Evolutionary conservation across 2,113 vertebrate species (phyloP).

Genomic region (Atlantisia rogersi): DNA sequence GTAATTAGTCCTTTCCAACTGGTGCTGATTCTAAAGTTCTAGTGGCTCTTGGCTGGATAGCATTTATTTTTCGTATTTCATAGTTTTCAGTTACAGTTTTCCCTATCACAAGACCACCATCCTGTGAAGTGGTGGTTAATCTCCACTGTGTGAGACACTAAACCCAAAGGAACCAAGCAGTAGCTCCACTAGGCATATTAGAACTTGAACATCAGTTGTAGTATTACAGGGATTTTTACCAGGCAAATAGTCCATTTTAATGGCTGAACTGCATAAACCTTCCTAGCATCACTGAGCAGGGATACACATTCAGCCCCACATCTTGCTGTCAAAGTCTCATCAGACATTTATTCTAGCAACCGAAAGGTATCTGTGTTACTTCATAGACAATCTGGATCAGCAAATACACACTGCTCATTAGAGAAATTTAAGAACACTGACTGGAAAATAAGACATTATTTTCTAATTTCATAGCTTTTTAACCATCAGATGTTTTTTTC

Average conservation of each 20-base stretch:
- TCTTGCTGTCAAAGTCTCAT: neutral
- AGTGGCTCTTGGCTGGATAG: neutral
- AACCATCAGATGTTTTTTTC: neutral
- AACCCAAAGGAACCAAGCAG: neutral
- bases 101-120: neutral
- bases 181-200: neutral
- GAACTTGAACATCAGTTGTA: neutral
- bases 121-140: neutral
- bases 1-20: neutral
- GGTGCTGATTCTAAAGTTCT: neutral
- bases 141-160: neutral
- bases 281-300: neutral
- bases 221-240: neutral
- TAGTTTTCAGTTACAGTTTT: neutral
- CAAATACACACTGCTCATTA: neutral
- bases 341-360: neutral
- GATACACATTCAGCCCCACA: neutral
- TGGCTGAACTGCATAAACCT: neutral
- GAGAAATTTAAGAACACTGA: constrained; percentile 10
- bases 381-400: constrained; percentile 6
- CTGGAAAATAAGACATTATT: constrained; percentile 25
- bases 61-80: neutral
- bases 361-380: neutral
- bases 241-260: neutral
- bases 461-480: constrained; percentile 15